These are phyloP conservation scores for Drosophila falleni DNA, from an alignment of 2,888 invertebrate genomes.

Conservation along the genomic window DNA sequence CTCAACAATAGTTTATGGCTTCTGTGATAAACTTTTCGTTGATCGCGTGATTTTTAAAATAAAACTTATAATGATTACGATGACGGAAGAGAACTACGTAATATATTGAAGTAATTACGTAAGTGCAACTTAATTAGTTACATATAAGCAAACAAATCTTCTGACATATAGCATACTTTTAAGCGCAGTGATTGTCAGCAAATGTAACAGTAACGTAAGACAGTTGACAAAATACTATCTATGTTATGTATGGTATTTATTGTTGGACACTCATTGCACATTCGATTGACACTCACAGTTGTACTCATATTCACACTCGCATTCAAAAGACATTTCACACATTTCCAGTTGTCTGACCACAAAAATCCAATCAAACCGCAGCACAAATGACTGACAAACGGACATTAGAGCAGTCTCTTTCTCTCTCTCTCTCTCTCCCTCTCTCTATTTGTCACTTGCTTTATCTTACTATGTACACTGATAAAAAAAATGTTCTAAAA, in stretches of 20 bases:
- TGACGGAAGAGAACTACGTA: no score
- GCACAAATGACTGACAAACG: constrained; percentile 41
- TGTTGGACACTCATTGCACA: constrained; percentile 22
- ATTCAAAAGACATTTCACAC: constrained; percentile 31
- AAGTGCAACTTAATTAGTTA: neutral
- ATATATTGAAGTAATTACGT: neutral
- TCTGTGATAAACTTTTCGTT: no score
- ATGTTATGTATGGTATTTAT: constrained; percentile 11
- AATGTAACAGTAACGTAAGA: constrained; percentile 5
- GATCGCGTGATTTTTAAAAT: no score
- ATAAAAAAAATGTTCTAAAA: no score
- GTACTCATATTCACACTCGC: constrained; percentile 7
- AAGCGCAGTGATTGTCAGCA: neutral
- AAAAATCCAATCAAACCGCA: constrained; percentile 64
- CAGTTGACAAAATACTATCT: constrained; percentile 15
- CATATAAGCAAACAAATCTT: neutral
- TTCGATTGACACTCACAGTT: constrained; percentile 5
- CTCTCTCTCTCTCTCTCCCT: neutral
- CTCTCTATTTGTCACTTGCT: neutral
- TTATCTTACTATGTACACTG: neutral
- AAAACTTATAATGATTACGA: no score
- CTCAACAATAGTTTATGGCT: no score
- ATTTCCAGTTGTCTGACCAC: constrained; percentile 55
- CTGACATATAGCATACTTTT: neutral
- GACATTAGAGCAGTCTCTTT: constrained; percentile 18